These are phyloP conservation scores for Perca flavescens DNA, from an alignment of 2,113 vertebrate species.

Conservation along the genomic window DNA sequence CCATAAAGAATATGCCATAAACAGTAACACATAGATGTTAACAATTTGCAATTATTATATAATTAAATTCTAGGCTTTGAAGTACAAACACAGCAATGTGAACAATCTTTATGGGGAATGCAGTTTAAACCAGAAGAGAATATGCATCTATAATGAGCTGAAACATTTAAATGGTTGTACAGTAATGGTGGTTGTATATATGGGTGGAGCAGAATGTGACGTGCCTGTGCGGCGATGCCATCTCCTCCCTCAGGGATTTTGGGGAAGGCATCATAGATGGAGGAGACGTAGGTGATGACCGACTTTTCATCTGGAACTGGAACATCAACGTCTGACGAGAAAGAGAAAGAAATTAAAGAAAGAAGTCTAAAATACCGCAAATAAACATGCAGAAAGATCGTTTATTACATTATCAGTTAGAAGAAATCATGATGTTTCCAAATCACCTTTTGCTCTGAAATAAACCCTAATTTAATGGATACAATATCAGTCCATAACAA, in stretches of 20 bases:
- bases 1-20: background rate
- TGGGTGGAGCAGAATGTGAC: conserved; percentile 28
- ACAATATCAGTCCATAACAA: background rate
- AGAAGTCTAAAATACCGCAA: background rate
- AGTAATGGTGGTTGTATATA: background rate
- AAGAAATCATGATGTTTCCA: background rate
- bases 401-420: background rate
- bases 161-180: background rate
- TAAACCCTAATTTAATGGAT: background rate
- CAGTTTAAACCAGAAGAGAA: background rate
- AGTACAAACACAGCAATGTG: background rate
- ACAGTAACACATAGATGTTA: background rate
- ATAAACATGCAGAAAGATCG: background rate
- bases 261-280: conserved; percentile 99
- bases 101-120: background rate
- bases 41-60: no score
- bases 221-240: conserved; percentile 92
- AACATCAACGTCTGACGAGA: conserved; percentile 93
- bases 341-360: background rate
- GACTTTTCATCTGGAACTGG: conserved; percentile 98
- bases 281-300: conserved; percentile 98
- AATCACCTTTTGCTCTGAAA: background rate
- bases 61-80: background rate
- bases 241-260: conserved; percentile 98
- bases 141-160: background rate